A percentile compares a stretch with the other conserved stretches of the same genome.
Evolutionary conservation across 2,888 invertebrate species (phyloP).

Genomic region (Homarus gammarus): DNA sequence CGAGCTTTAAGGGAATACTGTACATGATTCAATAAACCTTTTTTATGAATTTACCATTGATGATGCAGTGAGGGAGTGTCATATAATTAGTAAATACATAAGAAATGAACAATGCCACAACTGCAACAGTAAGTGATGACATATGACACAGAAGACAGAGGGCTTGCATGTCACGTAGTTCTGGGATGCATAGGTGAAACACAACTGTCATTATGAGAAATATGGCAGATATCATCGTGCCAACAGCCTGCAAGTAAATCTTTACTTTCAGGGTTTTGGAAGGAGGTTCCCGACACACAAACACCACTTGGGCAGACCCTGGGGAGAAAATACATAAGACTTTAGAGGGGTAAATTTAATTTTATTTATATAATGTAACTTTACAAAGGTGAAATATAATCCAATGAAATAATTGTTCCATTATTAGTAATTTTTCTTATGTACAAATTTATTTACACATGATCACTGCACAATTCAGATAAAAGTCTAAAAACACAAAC

Average conservation of each 20-base stretch:
- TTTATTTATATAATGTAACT: too few relatives aligned
- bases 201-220: constrained; percentile 25
- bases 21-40: too few relatives aligned
- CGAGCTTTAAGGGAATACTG: too few relatives aligned
- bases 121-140: constrained; percentile 18
- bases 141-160: constrained; percentile 38
- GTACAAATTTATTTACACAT: too few relatives aligned
- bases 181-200: constrained; percentile 28
- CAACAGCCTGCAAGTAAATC: not conserved
- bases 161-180: constrained; percentile 42
- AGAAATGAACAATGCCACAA: not conserved
- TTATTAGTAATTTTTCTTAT: too few relatives aligned
- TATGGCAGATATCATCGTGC: constrained; percentile 10
- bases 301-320: not conserved
- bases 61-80: not conserved
- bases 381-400: too few relatives aligned
- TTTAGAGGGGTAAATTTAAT: too few relatives aligned
- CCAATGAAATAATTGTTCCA: too few relatives aligned
- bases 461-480: too few relatives aligned
- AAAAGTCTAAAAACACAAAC: too few relatives aligned
- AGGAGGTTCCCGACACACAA: not conserved
- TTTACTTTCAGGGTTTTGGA: not conserved
- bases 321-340: not conserved
- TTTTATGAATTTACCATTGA: constrained; percentile 33
- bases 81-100: not conserved